Evolutionary conservation across 2,113 vertebrate genomes (phyloP), one percentile per base, ranked within the genome.

Genomic region (Pterophyllum scalare): DNA sequence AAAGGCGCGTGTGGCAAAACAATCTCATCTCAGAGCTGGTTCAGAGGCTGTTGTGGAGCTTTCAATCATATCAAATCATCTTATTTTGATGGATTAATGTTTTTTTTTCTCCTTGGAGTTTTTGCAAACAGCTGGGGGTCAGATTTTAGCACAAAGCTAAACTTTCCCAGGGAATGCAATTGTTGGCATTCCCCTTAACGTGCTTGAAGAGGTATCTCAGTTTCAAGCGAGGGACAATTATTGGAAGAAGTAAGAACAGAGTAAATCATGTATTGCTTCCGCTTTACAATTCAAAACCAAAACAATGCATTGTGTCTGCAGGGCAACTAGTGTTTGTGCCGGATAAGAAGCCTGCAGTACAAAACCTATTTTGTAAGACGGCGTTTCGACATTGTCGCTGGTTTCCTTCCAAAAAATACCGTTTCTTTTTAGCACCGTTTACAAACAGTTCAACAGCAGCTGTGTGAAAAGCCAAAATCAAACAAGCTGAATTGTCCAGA

Each of bases 381-480:
- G 59, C 54, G n/a, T 82, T 77, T 61, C 72, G 70, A 83, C 88
- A 91, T 87, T 90, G 92, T 91, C 58, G 61, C 9, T 38, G 22
- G 61, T 77, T 95, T 88, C 82, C 77, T 64, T 88, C 20, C 56
- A 38, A 82, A 88, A 80, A 92, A 91, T 76, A 31, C 67, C 38
- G 59, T 22, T 58, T 22, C 62, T 77, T 84, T 87, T 86, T 75
- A 88, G 91, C 82, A 57, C n/a, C 62, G 58, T 84, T 89, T 89
- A 81, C 75, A 81, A 84, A 89, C 46, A 82, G 56, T 59, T 26
- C 33, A 52, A 33, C 57, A 75, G 59, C 61, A 80, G 74, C 65
- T 77, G 70, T 59, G 84, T 70, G 87, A 84, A 83, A 82, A 75
- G 67, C 49, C n/a, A 12, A 43, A 87, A 78, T 79, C 5, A 0